Evolutionary conservation across 2,888 invertebrate genomes (phyloP).

Genomic region (Drosophila lutescens): DNA sequence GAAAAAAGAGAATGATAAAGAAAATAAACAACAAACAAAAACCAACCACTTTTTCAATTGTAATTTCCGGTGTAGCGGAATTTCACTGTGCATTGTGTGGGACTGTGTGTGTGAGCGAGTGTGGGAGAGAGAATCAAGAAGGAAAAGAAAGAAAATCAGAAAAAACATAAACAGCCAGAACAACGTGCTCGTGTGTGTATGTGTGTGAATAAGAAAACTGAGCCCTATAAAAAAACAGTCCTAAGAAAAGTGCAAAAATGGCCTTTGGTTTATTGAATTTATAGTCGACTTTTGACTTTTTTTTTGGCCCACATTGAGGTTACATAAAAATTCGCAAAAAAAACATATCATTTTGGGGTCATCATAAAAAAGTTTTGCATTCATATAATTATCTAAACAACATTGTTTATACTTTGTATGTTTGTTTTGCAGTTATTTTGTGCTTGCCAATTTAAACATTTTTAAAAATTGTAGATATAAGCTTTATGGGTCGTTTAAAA

Average conservation of each 20-base stretch:
- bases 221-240: constrained; percentile 24
- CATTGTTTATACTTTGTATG: constrained; percentile 4
- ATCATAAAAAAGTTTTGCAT: neutral
- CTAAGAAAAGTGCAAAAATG: constrained; percentile 43
- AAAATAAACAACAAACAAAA: constrained; percentile 32
- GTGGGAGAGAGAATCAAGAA: constrained; percentile 44
- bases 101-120: constrained; percentile 20
- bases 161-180: constrained; percentile 44
- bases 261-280: constrained; percentile 56
- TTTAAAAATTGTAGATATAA: neutral
- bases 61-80: constrained; percentile 79
- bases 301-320: constrained; percentile 55
- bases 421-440: neutral
- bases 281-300: constrained; percentile 42
- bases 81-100: constrained; percentile 62
- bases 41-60: constrained; percentile 75
- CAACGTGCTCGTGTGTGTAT: constrained; percentile 22
- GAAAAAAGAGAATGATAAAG: constrained; percentile 9
- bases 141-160: constrained; percentile 31
- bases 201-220: constrained; percentile 19
- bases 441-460: constrained; percentile 5
- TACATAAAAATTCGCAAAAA: constrained; percentile 54
- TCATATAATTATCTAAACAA: neutral
- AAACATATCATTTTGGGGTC: neutral
- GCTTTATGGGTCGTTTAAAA: neutral